phyloP scores from a whole-genome alignment of 2,888 invertebrate species.

The Macropis europaea region DNA sequence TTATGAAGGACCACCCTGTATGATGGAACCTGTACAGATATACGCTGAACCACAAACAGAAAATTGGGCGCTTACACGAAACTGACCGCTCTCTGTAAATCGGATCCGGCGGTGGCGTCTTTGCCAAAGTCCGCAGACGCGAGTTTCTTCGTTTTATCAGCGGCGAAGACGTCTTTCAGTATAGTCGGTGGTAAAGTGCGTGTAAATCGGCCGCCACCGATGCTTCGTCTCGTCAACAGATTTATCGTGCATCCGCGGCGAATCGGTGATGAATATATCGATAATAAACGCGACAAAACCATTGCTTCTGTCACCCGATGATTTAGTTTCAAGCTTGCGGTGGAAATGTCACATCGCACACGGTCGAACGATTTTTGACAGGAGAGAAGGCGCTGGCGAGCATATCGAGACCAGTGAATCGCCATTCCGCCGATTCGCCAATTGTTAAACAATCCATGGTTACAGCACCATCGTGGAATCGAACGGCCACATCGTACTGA shows the following conservation, averaged over 20 bases:
- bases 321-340: constrained; percentile 39
- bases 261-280: constrained; percentile 30
- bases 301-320: constrained; percentile 46
- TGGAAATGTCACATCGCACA: constrained; percentile 49
- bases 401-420: constrained; percentile 26
- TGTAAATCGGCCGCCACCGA: constrained; percentile 22
- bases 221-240: constrained; percentile 14
- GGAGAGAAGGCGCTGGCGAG: constrained; percentile 26
- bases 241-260: constrained; percentile 14
- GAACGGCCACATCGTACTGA: neutral
- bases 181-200: constrained; percentile 57
- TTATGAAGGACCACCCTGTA: too few relatives aligned
- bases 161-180: constrained; percentile 53
- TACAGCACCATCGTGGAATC: constrained; percentile 46
- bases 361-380: constrained; percentile 20
- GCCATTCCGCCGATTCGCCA: constrained; percentile 48
- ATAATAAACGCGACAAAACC: constrained; percentile 44
- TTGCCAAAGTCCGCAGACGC: constrained; percentile 35
- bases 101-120: constrained; percentile 44
- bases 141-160: constrained; percentile 17
- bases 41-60: too few relatives aligned
- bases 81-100: constrained; percentile 64
- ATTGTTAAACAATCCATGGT: constrained; percentile 70
- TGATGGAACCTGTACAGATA: too few relatives aligned
- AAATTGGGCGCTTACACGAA: constrained; percentile 61